Percentiles rank a stretch among this genome's conserved stretches.
phyloP scores from a whole-genome alignment of 2,113 vertebrate genomes.

The Protobothrops flavoviridis region DNA sequence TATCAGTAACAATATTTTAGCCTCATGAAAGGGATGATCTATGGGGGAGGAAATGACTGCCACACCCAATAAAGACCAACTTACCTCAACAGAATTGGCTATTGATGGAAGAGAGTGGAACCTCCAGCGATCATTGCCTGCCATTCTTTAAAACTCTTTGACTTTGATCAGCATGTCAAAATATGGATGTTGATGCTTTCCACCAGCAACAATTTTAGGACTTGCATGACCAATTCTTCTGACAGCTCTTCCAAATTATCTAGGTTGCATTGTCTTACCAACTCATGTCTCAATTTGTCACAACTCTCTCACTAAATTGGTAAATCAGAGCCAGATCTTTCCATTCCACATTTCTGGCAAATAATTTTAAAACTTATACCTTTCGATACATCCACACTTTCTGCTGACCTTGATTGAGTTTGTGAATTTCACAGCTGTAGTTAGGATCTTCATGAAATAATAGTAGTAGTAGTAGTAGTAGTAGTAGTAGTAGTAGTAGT shows the following conservation, averaged over 20 bases:
- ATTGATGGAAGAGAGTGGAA: constrained; percentile 41
- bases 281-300: neutral
- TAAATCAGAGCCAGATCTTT: neutral
- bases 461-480: no score
- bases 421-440: neutral
- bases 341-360: neutral
- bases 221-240: constrained; percentile 45
- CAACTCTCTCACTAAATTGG: neutral
- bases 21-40: constrained; percentile 63
- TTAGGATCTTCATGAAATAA: neutral
- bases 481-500: no score
- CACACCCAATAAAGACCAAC: constrained; percentile 51
- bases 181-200: constrained; percentile 59
- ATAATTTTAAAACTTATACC: neutral
- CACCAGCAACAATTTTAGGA: constrained; percentile 40
- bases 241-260: neutral
- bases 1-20: constrained; percentile 60
- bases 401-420: neutral
- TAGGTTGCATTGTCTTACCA: neutral
- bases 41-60: constrained; percentile 43
- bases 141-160: constrained; percentile 30
- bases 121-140: constrained; percentile 31
- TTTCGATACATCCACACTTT: neutral
- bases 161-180: constrained; percentile 57
- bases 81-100: constrained; percentile 55